A percentile compares a stretch with the other conserved stretches of the same genome.
Conservation (phyloP, 1,140 invertebrate genomes). For the Leguminivora glycinivorella region DNA sequence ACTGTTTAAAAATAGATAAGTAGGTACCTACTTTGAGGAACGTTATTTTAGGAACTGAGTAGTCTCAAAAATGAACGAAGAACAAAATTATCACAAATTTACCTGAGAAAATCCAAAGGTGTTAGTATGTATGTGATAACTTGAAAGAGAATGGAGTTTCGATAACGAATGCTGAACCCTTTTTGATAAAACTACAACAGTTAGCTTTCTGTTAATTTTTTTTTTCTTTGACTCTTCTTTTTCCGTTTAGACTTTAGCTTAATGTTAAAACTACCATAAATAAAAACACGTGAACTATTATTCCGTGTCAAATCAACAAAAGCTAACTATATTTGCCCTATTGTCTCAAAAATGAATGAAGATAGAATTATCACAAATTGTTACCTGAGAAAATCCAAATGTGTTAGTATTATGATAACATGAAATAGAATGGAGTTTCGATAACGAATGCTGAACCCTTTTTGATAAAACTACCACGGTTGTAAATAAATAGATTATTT, state of each 20-base stretch:
- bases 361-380: background rate
- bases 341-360: background rate
- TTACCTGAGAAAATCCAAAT: slow-evolving; percentile 1
- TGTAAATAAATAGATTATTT: background rate
- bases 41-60: too few relatives aligned
- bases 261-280: too few relatives aligned
- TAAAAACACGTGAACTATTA: too few relatives aligned
- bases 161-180: slow-evolving; percentile 10
- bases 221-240: too few relatives aligned
- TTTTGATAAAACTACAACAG: background rate
- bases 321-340: background rate
- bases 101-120: slow-evolving; percentile 4
- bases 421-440: background rate
- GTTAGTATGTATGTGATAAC: background rate
- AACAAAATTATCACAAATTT: background rate
- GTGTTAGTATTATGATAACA: background rate
- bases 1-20: too few relatives aligned
- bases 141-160: background rate
- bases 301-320: background rate
- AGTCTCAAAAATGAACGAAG: background rate
- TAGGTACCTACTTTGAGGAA: too few relatives aligned
- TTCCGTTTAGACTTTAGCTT: too few relatives aligned
- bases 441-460: slow-evolving; percentile 11
- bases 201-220: too few relatives aligned
- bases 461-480: background rate